These are phyloP conservation scores for Philereme transversata DNA, from an alignment of 2,888 invertebrate genomes.

Conservation along the genomic window DNA sequence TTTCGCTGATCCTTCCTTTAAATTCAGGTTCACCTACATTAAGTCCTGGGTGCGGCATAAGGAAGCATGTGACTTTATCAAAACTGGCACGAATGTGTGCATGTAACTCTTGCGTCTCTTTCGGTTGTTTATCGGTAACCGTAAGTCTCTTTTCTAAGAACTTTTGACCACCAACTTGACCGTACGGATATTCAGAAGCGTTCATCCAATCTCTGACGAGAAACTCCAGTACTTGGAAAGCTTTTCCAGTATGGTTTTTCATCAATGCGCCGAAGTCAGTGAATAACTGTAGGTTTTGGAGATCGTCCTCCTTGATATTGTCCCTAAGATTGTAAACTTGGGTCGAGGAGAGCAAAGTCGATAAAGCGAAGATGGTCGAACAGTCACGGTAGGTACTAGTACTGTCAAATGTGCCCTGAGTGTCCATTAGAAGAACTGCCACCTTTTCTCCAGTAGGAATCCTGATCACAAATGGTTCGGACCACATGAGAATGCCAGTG, in stretches of 20 bases:
- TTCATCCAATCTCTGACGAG: slow-evolving; percentile 96
- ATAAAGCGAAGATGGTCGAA: slow-evolving; percentile 86
- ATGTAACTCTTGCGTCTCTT: slow-evolving; percentile 21
- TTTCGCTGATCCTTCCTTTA: slow-evolving; percentile 5
- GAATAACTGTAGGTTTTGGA: slow-evolving; percentile 91
- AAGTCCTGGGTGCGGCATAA: slow-evolving; percentile 27
- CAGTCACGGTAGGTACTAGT: slow-evolving; percentile 97
- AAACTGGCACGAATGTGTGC: slow-evolving; percentile 22
- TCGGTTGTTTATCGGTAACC: slow-evolving; percentile 9
- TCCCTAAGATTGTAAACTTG: slow-evolving; percentile 91
- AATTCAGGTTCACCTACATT: slow-evolving; percentile 5
- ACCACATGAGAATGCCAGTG: slow-evolving; percentile 95
- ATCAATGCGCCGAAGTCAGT: slow-evolving; percentile 96
- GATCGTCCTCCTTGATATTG: slow-evolving; percentile 96
- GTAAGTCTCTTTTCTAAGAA: slow-evolving; percentile 20
- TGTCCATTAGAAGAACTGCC: slow-evolving; percentile 92
- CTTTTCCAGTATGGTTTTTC: slow-evolving; percentile 83
- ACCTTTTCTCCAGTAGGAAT: slow-evolving; percentile 71
- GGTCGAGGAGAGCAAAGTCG: slow-evolving; percentile 96
- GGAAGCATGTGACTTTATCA: slow-evolving; percentile 25
- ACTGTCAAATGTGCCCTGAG: slow-evolving; percentile 96
- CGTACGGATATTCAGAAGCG: slow-evolving; percentile 91
- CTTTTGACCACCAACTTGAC: slow-evolving; percentile 16
- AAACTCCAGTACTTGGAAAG: slow-evolving; percentile 92
- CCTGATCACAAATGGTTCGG: slow-evolving; percentile 90